These are phyloP conservation scores for Mallateleia sp. DNA, from an alignment of 2,888 invertebrate genomes.

Conservation along the genomic window DNA sequence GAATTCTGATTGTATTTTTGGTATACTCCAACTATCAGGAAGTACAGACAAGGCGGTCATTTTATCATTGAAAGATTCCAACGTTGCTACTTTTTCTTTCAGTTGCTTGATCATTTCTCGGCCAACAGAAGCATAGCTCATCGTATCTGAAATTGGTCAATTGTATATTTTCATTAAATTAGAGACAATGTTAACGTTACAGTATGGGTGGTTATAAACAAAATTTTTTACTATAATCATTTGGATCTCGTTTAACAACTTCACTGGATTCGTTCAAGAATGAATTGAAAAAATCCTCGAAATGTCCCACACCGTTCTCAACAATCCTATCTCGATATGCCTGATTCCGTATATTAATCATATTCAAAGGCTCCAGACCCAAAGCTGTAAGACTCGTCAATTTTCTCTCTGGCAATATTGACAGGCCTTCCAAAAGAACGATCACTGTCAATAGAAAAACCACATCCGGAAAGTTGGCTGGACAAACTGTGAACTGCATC, in stretches of 20 bases:
- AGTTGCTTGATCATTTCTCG: slow-evolving; percentile 3
- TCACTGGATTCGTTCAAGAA: slow-evolving; percentile 18
- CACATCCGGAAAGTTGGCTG: not conserved
- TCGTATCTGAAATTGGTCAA: no score
- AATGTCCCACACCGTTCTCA: slow-evolving; percentile 6
- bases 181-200: slow-evolving; percentile 5
- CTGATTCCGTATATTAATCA: slow-evolving; percentile 3
- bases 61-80: slow-evolving; percentile 10
- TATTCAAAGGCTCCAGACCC: slow-evolving; percentile 7
- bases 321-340: slow-evolving; percentile 21
- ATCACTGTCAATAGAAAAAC: not conserved
- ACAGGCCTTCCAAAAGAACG: not conserved
- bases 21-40: slow-evolving; percentile 9
- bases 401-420: slow-evolving; percentile 19
- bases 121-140: not conserved
- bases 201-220: slow-evolving; percentile 11
- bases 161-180: slow-evolving; percentile 15
- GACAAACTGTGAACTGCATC: slow-evolving; percentile 5
- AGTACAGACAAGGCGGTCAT: slow-evolving; percentile 12
- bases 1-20: slow-evolving; percentile 15
- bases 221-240: slow-evolving; percentile 3
- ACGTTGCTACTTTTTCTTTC: not conserved
- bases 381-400: slow-evolving; percentile 14
- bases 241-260: slow-evolving; percentile 14
- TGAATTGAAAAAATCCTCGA: slow-evolving; percentile 12